Base-by-base conservation (phyloP, 2,888 invertebrate genomes). In the Chelonus formosanus region DNA sequence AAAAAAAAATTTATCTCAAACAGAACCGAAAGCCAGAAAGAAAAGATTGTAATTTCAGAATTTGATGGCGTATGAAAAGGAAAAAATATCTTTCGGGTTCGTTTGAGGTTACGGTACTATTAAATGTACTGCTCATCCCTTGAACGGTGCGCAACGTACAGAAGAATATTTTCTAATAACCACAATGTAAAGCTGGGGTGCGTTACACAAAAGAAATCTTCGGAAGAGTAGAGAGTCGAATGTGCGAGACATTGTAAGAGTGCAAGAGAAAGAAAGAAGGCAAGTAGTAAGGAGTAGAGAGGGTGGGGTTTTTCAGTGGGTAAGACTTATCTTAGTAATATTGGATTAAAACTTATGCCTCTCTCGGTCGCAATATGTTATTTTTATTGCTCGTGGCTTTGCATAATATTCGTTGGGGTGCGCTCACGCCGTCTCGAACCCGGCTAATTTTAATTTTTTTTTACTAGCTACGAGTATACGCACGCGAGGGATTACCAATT, bases 291-390 rank as follows among this genome's bases (percentile, higher is more conserved):
- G 62, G 64, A 52, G 54, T 45, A 52, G 50, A 61, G 68, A 70
- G 62, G 59, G 68, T 63, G 68, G 72, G 71, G 65, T 64, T 69
- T 69, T 63, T 35, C 62, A 35, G 63, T 68, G 69, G 65, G 54
- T 66, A 61, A 57, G 81, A 83, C 80, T 83, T 83, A 83, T 82
- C 84, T 83, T 75, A 75, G 82, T 83, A 81, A 82, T 83, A 84
- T 84, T 84, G 83, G 84, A 84, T 84, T 84, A 84, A 84, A 84
- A 84, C 83, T 84, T 83, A 80, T 80, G 79, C 82, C 79, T 80
- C 78, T 79, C 78, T 74, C 79, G 78, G 75, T 77, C 76, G 84
- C 83, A 84, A 84, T 84, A 84, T 83, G 84, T 84, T 84, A 84
- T 84, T 84, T 84, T 84, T 84, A 84, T 84, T 84, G 82, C 84